Percentiles rank a stretch among this genome's conserved stretches.
These are phyloP conservation scores for Naja naja DNA, from an alignment of 2,113 vertebrate species.

Conservation along the genomic window DNA sequence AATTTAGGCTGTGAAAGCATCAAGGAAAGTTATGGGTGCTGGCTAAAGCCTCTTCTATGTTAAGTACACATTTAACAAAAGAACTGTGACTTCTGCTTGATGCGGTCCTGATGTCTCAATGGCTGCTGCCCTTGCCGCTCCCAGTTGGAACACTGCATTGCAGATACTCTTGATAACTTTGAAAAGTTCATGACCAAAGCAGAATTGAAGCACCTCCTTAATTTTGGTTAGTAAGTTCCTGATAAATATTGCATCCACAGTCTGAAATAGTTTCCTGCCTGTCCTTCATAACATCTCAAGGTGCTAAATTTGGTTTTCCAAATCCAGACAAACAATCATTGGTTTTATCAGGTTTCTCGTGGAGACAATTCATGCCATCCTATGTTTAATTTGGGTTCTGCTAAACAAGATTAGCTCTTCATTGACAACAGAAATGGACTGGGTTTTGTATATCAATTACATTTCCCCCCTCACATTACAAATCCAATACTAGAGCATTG, in stretches of 20 bases:
- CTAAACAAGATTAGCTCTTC: not conserved
- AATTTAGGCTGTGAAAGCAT: not conserved
- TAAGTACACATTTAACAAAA: not conserved
- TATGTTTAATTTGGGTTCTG: not conserved
- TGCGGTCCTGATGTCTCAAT: slow-evolving; percentile 31
- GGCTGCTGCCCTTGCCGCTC: slow-evolving; percentile 25
- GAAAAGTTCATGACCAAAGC: not conserved
- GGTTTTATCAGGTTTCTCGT: slow-evolving; percentile 46
- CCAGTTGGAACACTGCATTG: slow-evolving; percentile 27
- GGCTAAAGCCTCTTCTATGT: not conserved
- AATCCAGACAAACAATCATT: slow-evolving; percentile 7
- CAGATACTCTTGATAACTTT: slow-evolving; percentile 46
- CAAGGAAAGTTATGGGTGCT: not conserved
- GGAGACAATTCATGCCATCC: slow-evolving; percentile 27
- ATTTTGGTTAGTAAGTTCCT: slow-evolving; percentile 30
- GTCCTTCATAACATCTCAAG: slow-evolving; percentile 58
- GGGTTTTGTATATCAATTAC: not conserved
- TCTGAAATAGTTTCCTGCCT: slow-evolving; percentile 43
- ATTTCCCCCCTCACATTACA: not conserved
- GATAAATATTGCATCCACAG: slow-evolving; percentile 33
- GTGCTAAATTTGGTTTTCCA: slow-evolving; percentile 62
- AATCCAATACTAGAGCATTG: not conserved
- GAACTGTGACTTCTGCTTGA: slow-evolving; percentile 7
- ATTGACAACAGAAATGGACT: slow-evolving; percentile 4
- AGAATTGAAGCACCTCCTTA: slow-evolving; percentile 14